Base-by-base conservation (phyloP, 2,888 invertebrate species). In the Heliconius erato region DNA sequence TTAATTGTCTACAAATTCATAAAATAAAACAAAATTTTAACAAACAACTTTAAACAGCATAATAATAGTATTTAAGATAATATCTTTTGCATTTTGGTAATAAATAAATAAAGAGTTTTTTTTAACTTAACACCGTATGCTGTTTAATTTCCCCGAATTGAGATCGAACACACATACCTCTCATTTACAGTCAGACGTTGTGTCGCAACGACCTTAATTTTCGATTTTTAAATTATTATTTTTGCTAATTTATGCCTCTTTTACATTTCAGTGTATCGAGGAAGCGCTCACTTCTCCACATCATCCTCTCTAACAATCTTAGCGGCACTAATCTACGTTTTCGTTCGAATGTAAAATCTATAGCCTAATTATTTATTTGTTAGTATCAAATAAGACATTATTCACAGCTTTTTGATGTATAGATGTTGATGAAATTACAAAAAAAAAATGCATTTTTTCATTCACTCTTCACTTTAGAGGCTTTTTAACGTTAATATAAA, bases 331-430 rank as follows among this genome's bases (percentile, higher is more conserved):
- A 95, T 95, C 91, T 95, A 94, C 84, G 89, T 95, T 5, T 91
- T 95, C 80, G 92, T 95, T 26, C 95, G 95, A 92, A 93, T 94
- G 84, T 95, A 94, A 92, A 91, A 85, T 80, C 76, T 68, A 69
- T 93, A 93, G 89, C 83, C 77, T 88, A 90, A 89, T 89, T 93
- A 94, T 94, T 95, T 94, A 94, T 95, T 71, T 93, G 88, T 91
- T 93, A 92, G 89, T 87, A 86, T 86, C 88, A 82, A 85, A 72
- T 85, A 84, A 84, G 84, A 82, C 79, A 76, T 81, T 26, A 59
- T 80, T 84, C 81, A 83, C 84, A 76, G 85, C 86, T 86, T 86
- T 76, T 86, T 49, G 84, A 84, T 85, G 85, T 86, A 78, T 83
- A 83, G 79, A 81, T 81, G 83, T 85, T 84, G 74, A 63, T 69